Evolutionary conservation across 2,113 vertebrate species (phyloP).

Genomic region (Pan paniscus): DNA sequence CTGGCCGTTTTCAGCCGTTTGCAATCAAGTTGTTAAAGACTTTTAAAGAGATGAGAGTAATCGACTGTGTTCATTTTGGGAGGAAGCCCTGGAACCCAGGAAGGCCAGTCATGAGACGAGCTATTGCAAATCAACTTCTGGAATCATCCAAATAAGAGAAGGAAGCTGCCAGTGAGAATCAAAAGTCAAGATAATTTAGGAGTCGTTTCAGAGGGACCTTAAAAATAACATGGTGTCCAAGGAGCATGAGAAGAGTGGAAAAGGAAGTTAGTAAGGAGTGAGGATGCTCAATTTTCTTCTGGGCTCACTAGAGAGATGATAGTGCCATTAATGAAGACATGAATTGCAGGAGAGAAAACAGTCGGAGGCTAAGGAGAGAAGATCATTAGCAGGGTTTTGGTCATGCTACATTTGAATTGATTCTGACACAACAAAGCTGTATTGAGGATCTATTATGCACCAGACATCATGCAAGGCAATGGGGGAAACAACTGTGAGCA

Average conservation of each 20-base stretch:
- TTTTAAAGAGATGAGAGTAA: background rate
- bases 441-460: background rate
- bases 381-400: constrained; percentile 4
- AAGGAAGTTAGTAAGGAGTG: background rate
- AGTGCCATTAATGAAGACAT: constrained; percentile 41
- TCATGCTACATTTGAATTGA: constrained; percentile 45
- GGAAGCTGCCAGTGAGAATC: background rate
- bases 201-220: background rate
- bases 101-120: background rate
- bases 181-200: background rate
- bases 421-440: constrained; percentile 13
- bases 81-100: background rate
- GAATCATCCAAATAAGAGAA: background rate
- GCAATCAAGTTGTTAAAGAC: background rate
- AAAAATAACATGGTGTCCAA: background rate
- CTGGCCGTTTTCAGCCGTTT: background rate
- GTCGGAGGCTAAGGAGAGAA: constrained; percentile 23
- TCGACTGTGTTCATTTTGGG: background rate
- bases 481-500: background rate
- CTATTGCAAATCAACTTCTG: background rate
- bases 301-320: background rate
- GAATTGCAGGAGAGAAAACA: constrained; percentile 26
- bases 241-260: background rate
- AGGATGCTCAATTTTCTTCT: background rate
- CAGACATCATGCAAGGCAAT: background rate